A percentile compares a stretch with the other conserved stretches of the same genome.
phyloP scores from a whole-genome alignment of 2,113 vertebrate genomes.

The Sorex araneus region DNA sequence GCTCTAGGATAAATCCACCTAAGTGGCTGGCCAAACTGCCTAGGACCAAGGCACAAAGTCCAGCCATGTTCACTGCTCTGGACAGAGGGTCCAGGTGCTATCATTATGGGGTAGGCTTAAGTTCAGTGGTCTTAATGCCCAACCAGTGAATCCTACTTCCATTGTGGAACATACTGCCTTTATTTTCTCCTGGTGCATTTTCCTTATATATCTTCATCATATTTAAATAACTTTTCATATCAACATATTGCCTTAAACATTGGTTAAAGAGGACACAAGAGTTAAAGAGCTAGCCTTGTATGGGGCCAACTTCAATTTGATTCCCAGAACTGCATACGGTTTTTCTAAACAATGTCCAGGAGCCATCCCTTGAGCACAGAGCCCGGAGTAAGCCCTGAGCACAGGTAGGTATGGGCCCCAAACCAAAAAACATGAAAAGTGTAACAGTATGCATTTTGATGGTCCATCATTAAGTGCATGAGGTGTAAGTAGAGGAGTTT shows the following conservation, averaged over 20 bases:
- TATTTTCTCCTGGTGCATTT: not conserved
- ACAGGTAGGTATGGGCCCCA: too few relatives aligned
- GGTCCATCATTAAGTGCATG: too few relatives aligned
- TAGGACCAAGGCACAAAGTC: not conserved
- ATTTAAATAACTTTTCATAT: not conserved
- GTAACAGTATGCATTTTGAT: too few relatives aligned
- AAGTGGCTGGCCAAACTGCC: not conserved
- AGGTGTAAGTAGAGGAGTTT: too few relatives aligned
- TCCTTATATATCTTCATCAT: not conserved
- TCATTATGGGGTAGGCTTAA: not conserved
- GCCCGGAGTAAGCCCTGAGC: too few relatives aligned
- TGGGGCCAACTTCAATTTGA: too few relatives aligned
- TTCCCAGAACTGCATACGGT: too few relatives aligned
- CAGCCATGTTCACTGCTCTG: not conserved
- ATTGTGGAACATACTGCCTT: not conserved
- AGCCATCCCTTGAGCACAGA: too few relatives aligned
- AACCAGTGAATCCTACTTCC: not conserved
- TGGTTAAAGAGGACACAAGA: not conserved
- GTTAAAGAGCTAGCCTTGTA: too few relatives aligned
- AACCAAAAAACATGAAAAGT: too few relatives aligned
- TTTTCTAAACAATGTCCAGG: too few relatives aligned
- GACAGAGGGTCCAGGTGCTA: not conserved
- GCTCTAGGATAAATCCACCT: not conserved
- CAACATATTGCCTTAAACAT: not conserved
- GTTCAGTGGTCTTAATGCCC: not conserved